phyloP scores from a whole-genome alignment of 2,888 invertebrate species.

The Mycalesis mineus region DNA sequence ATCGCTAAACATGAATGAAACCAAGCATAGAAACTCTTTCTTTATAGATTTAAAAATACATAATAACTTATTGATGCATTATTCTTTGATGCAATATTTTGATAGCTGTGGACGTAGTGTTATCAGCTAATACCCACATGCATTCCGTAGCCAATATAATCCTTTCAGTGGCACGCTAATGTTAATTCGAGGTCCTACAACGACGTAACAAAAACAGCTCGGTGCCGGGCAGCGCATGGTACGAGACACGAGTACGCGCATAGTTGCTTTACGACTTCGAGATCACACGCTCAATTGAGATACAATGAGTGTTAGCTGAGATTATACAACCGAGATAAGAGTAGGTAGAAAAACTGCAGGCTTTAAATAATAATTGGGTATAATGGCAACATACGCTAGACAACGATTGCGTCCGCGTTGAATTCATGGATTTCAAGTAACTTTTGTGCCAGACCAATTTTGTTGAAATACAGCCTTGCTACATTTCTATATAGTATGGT shows the following conservation, averaged over 20 bases:
- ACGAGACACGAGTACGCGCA: constrained; percentile 49
- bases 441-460: too few species aligned
- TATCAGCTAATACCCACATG: neutral
- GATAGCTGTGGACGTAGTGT: too few species aligned
- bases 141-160: neutral
- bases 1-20: too few species aligned
- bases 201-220: constrained; percentile 47
- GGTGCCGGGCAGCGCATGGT: constrained; percentile 59
- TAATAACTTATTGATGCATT: too few species aligned
- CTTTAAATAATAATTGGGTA: neutral
- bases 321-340: constrained; percentile 3
- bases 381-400: too few species aligned
- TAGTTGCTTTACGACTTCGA: constrained; percentile 19
- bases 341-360: neutral
- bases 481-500: too few species aligned
- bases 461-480: too few species aligned
- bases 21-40: too few species aligned
- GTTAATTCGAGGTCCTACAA: constrained; percentile 8
- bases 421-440: too few species aligned
- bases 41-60: too few species aligned
- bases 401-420: too few species aligned
- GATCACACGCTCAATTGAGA: constrained; percentile 5
- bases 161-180: constrained; percentile 17
- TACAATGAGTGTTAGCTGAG: neutral
- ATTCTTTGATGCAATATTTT: too few species aligned